These are phyloP conservation scores for Chondrilla cf. caribensis DNA, from an alignment of 37 sponge, comb jelly and placozoan genomes.

Conservation along the genomic window DNA sequence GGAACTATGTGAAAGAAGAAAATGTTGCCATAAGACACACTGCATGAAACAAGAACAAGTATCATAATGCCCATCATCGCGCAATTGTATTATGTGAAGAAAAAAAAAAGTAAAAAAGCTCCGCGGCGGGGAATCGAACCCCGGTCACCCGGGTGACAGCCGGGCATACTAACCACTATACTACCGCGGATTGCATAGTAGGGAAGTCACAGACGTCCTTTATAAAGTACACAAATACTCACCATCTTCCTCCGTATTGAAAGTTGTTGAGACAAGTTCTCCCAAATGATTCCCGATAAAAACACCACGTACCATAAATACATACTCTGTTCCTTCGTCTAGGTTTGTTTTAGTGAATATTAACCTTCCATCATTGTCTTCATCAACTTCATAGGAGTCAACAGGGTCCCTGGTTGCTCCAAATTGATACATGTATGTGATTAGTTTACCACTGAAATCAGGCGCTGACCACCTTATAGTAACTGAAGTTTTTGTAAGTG, in stretches of 20 bases:
- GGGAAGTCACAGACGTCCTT: no score
- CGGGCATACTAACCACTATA: no score
- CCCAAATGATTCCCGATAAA: slow-evolving; percentile 28
- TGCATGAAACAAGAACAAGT: no score
- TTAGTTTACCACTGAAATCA: background rate
- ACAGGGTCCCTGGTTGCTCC: background rate
- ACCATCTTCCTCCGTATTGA: slow-evolving; percentile 51
- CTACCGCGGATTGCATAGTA: no score
- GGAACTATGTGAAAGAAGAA: slow-evolving; percentile 36
- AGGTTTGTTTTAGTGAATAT: background rate
- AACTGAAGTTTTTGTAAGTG: background rate
- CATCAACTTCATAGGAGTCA: background rate
- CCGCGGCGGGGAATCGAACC: no score
- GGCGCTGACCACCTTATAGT: slow-evolving; percentile 25
- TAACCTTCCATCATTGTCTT: background rate
- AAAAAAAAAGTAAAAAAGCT: no score
- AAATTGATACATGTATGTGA: background rate
- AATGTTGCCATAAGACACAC: no score
- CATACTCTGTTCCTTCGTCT: slow-evolving; percentile 14
- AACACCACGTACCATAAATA: slow-evolving; percentile 31
- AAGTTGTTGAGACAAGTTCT: background rate
- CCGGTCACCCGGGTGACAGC: no score
- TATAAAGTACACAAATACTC: background rate
- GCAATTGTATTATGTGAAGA: no score
- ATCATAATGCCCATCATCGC: no score